A percentile compares a stretch with the other conserved stretches of the same genome.
phyloP scores from a whole-genome alignment of 2,797 vertebrate species.

The Peromyscus eremicus region DNA sequence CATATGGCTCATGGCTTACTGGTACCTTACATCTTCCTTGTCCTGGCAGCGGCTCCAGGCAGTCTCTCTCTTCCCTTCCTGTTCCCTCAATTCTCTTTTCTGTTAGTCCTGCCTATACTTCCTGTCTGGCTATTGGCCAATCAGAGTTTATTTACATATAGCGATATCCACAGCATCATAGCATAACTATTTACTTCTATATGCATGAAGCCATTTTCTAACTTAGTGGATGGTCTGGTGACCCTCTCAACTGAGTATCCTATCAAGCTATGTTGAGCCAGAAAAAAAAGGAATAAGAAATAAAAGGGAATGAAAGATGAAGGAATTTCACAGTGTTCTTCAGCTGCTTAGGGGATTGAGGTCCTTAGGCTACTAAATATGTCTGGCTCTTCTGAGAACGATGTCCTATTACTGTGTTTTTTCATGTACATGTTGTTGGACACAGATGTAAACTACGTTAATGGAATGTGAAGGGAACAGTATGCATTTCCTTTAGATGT shows the following conservation, averaged over 20 bases:
- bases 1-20: too few species aligned
- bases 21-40: too few species aligned
- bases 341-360: not conserved
- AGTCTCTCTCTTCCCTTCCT: too few species aligned
- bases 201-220: not conserved
- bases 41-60: too few species aligned
- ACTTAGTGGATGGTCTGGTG: not conserved
- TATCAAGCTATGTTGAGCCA: not conserved
- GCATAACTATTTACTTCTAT: not conserved
- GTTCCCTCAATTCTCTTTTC: too few species aligned
- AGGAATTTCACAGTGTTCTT: not conserved
- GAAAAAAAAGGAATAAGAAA: not conserved
- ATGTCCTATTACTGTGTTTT: not conserved
- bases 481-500: not conserved
- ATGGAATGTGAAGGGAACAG: not conserved
- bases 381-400: not conserved
- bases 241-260: not conserved
- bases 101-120: too few species aligned
- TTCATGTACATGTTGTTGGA: not conserved
- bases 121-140: too few species aligned
- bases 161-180: too few species aligned
- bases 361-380: not conserved
- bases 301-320: not conserved
- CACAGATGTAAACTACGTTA: not conserved
- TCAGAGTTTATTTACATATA: too few species aligned